Percentiles rank a stretch among this genome's conserved stretches.
Conservation (phyloP, 1,140 invertebrate species). For the Drosophila parabipectinata region DNA sequence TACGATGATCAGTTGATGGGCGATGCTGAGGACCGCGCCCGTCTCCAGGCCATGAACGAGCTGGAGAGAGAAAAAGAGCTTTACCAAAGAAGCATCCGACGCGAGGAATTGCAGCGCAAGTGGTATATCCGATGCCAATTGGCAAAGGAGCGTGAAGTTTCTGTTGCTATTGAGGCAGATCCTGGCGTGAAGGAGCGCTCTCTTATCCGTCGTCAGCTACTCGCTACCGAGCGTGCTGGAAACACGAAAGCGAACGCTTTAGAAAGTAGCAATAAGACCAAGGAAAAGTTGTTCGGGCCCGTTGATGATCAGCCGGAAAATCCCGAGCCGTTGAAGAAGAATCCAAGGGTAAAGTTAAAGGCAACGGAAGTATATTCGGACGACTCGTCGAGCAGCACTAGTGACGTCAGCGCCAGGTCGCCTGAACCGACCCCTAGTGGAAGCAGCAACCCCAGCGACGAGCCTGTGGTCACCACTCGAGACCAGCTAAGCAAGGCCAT, state of each 20-base stretch:
- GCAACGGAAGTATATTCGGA: constrained; percentile 39
- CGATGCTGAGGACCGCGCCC: constrained; percentile 95
- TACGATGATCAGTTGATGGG: constrained; percentile 98
- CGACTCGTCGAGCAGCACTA: constrained; percentile 24
- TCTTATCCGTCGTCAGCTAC: not conserved
- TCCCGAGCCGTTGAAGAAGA: not conserved
- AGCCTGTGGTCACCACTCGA: not conserved
- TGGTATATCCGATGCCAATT: constrained; percentile 15
- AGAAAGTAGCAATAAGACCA: constrained; percentile 7
- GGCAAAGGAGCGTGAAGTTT: constrained; percentile 1
- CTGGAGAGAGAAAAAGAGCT: constrained; percentile 96
- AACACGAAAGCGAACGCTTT: constrained; percentile 23
- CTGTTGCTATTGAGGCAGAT: too few relatives aligned
- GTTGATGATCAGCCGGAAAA: not conserved
- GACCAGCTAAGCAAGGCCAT: constrained; percentile 22
- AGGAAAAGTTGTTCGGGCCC: not conserved
- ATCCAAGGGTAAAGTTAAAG: constrained; percentile 7
- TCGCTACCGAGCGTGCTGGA: constrained; percentile 4
- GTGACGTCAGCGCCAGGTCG: not conserved
- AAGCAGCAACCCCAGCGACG: too few relatives aligned
- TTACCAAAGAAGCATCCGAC: constrained; percentile 2
- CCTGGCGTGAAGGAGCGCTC: constrained; percentile 16
- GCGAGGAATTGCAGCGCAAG: constrained; percentile 15
- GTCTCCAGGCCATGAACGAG: constrained; percentile 95
- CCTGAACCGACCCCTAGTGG: not conserved